These are phyloP conservation scores for Bungarus multicinctus DNA, from an alignment of 2,113 vertebrate species.

Conservation along the genomic window DNA sequence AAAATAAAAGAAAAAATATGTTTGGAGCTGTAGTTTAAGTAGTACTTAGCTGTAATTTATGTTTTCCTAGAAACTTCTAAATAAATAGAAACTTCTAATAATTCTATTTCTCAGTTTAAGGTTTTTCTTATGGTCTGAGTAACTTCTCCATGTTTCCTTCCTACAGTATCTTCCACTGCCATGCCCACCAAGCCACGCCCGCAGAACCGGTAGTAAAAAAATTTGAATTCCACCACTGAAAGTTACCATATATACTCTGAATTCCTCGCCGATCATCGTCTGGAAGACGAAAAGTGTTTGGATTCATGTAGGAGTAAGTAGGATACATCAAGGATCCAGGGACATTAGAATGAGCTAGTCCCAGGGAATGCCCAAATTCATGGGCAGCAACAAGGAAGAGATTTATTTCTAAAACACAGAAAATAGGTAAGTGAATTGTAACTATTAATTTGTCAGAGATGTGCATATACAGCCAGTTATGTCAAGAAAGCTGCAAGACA, in stretches of 20 bases:
- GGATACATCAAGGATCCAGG: conserved; percentile 81
- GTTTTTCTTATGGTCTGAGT: too few relatives aligned
- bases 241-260: conserved; percentile 70
- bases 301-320: conserved; percentile 58
- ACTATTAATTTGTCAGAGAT: neutral
- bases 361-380: conserved; percentile 84
- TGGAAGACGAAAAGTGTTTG: conserved; percentile 64
- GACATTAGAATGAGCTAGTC: conserved; percentile 76
- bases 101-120: too few relatives aligned
- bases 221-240: too few relatives aligned
- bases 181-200: too few relatives aligned
- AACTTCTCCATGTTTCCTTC: too few relatives aligned
- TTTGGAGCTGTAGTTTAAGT: too few relatives aligned
- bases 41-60: too few relatives aligned
- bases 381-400: conserved; percentile 76
- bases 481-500: neutral
- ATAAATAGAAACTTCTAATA: too few relatives aligned
- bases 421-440: neutral
- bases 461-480: neutral
- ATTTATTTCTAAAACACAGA: conserved; percentile 69
- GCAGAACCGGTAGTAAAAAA: too few relatives aligned
- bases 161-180: too few relatives aligned
- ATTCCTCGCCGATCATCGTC: conserved; percentile 75
- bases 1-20: too few relatives aligned
- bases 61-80: too few relatives aligned